phyloP scores from a whole-genome alignment of 53 echinoderm and acorn worm species.

The Apostichopus leukothele region DNA sequence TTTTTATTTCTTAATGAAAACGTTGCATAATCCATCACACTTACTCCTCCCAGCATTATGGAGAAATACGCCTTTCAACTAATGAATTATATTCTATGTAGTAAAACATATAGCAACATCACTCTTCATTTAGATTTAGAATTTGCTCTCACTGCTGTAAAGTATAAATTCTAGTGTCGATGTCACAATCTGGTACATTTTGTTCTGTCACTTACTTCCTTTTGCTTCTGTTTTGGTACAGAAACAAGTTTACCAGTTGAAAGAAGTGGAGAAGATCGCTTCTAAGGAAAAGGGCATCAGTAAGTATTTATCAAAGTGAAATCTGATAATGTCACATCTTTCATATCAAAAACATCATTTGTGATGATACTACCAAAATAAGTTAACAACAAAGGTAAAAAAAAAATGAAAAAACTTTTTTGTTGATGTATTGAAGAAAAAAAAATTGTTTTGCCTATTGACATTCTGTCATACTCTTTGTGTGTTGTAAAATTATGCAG shows the following conservation, averaged over 20 bases:
- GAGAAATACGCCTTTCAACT: no score
- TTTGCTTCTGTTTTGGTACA: conserved; percentile 36
- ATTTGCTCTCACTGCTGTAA: neutral
- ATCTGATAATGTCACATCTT: neutral
- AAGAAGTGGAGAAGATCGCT: conserved; percentile 95
- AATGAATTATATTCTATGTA: no score
- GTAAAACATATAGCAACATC: neutral
- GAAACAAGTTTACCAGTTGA: conserved; percentile 95
- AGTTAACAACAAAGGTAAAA: neutral
- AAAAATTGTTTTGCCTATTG: no score
- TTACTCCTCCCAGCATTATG: no score
- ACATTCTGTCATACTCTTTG: no score
- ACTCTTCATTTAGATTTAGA: neutral
- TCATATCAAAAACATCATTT: neutral
- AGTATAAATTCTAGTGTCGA: neutral
- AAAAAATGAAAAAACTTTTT: no score
- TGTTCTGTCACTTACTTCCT: neutral
- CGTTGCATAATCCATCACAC: no score
- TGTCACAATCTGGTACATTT: neutral
- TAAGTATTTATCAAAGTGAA: conserved; percentile 53
- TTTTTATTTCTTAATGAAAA: no score
- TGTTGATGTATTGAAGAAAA: no score
- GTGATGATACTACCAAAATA: neutral
- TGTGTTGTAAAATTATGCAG: no score
- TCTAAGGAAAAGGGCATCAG: conserved; percentile 96